Base-by-base conservation (phyloP, 2,888 invertebrate species). In the Sisyra nigra region DNA sequence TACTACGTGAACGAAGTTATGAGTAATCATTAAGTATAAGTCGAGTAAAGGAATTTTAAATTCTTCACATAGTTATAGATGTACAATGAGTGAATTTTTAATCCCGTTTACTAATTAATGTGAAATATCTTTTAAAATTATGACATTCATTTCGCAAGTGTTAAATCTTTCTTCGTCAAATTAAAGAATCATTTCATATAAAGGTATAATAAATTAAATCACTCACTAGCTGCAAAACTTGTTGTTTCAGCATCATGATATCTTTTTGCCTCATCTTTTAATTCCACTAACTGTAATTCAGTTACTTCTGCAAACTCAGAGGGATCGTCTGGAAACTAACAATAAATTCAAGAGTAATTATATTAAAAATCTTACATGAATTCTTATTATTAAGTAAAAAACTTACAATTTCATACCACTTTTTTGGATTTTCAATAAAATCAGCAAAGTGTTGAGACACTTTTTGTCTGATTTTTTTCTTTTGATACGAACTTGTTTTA, bases 241-340 rank as follows among this genome's bases (percentile, higher is more conserved):
- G 72, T 59, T 3, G 74, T 71, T 56, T 80, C 80, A 2, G 75
- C 71, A 50, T 76, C 76, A 35, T 77, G 59, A 13, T 75, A 71
- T 56, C 72, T 74, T 56, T 72, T 76, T 0, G 76, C 81, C 58
- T 80, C 79, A 42, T 70, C 69, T 52, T 71, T 73, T 7, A 79
- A 54, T 41, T 73, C 68, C 24, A 72, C 68, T 11, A 76, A 57
- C 48, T 72, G 64, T 24, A 74, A 66, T 46, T 68, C 69, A 1
- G 70, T 60, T 37, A 70, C 52, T 31, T 61, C 56, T 46, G 60
- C 59, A 46, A 57, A 56, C 19, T 62, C 55, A 35, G 61, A 50
- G 1, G 68, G 67, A 50, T 72, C 71, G 50, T 68, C 63, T 29
- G 69, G 62, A 47, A 71, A 50, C 73, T 73, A 49, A n/a, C 52